These are phyloP conservation scores for Uria aalge DNA, from an alignment of 2,113 vertebrate species.

Conservation along the genomic window DNA sequence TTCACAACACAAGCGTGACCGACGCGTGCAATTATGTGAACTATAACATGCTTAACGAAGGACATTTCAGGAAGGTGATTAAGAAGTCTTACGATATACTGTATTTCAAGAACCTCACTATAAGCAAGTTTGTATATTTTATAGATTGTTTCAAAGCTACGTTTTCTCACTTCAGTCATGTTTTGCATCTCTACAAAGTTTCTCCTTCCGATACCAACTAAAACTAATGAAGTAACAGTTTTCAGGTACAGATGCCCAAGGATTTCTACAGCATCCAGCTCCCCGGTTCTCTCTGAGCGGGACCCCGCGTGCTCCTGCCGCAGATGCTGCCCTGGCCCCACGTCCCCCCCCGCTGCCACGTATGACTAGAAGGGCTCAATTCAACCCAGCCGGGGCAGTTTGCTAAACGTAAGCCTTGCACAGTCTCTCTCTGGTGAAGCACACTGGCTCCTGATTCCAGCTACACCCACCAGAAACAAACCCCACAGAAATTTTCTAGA, in stretches of 20 bases:
- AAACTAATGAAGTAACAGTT: not conserved
- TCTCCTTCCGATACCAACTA: not conserved
- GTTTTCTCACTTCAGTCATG: not conserved
- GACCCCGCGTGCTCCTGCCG: not conserved
- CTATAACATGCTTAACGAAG: rapidly evolving
- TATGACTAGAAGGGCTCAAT: not conserved
- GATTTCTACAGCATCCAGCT: not conserved
- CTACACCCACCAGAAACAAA: not conserved
- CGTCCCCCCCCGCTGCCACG: not conserved
- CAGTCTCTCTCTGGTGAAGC: not conserved
- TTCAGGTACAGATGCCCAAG: not conserved
- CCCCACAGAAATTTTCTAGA: not conserved
- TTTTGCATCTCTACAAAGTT: not conserved
- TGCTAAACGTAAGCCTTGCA: not conserved
- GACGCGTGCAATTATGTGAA: not conserved
- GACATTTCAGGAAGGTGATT: not conserved
- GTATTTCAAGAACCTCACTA: not conserved
- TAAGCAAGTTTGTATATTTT: not conserved
- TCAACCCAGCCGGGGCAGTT: not conserved
- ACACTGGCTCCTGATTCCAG: not conserved
- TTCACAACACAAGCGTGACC: not conserved
- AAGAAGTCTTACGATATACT: not conserved
- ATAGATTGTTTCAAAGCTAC: not conserved
- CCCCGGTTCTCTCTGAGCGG: not conserved
- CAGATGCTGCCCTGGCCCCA: not conserved